Conservation (phyloP, 2,113 vertebrate genomes). For the Murina feae region DNA sequence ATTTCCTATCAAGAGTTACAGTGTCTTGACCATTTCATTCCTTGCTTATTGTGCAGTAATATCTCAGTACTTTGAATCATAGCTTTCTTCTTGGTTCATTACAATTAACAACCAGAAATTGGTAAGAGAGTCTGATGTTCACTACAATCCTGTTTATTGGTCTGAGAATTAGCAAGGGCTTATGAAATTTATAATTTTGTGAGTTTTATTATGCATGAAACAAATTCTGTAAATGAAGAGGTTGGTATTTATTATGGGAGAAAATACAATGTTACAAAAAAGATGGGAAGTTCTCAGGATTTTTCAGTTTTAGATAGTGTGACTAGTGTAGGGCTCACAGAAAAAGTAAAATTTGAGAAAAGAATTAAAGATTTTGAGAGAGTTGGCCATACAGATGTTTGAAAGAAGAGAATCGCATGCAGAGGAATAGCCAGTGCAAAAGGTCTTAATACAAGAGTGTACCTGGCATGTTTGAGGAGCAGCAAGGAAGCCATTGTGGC, state of each 20-base stretch:
- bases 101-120: neutral
- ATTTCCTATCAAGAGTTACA: neutral
- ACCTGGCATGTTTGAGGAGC: neutral
- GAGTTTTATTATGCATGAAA: neutral
- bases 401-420: neutral
- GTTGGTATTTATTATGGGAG: neutral
- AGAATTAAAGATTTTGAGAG: neutral
- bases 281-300: neutral
- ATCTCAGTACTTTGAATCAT: neutral
- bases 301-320: neutral
- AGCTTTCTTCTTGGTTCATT: neutral
- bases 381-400: neutral
- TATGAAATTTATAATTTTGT: neutral
- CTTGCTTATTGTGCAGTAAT: neutral
- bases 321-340: neutral
- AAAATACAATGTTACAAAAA: neutral
- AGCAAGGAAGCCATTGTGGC: neutral
- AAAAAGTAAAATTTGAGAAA: neutral
- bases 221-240: neutral
- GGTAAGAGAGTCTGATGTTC: neutral
- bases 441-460: neutral
- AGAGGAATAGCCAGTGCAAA: neutral
- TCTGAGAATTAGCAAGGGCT: neutral
- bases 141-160: neutral
- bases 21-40: neutral